Evolutionary conservation across 2,888 invertebrate genomes (phyloP), one percentile per base, ranked within the genome.

Genomic region (Apantesis nais): DNA sequence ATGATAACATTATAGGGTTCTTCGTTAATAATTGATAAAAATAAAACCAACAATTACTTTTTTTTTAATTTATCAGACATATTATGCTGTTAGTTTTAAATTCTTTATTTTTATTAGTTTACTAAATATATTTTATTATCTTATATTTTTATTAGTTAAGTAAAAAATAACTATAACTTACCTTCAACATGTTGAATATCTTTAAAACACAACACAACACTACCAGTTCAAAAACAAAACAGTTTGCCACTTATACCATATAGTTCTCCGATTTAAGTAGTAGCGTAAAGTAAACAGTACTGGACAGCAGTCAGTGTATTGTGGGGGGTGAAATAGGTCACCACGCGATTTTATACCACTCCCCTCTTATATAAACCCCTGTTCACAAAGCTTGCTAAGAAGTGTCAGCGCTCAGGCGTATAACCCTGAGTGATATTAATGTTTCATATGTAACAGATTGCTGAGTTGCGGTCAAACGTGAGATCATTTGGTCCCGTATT

Each of bases 311-410:
- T 78, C 82, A 74, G 81, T 76, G 75, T 82, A 83, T 80, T 90
- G 81, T 92, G 90, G 87, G 86, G 84, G 76, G 78, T 85, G 88
- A 93, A 93, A 94, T 94, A 94, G 94, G 93, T 93, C 93, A 93
- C 74, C 74, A 75, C 74, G 66, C 75, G 80, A 72, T 85, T 91
- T 89, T 93, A 94, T 93, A 92, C 79, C 74, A 82, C 79, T 90
- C 93, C 94, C 92, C 91, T 86, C 89, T 87, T 70, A 39, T 5
- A 12, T 31, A 44, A 4, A 25, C n/a, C 31, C n/a, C 41, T 39
- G 55, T 31, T 29, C 64, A 48, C 31, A 31, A 19, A 22, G 62
- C 39, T 41, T 29, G 25, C 19, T 29, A 19, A 29, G 22, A 31
- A 41, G 29, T 19, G 1, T 44, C 31, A 63, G 11, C 63, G 63